Conservation (phyloP, 1,140 invertebrate genomes). For the Bombus huntii region DNA sequence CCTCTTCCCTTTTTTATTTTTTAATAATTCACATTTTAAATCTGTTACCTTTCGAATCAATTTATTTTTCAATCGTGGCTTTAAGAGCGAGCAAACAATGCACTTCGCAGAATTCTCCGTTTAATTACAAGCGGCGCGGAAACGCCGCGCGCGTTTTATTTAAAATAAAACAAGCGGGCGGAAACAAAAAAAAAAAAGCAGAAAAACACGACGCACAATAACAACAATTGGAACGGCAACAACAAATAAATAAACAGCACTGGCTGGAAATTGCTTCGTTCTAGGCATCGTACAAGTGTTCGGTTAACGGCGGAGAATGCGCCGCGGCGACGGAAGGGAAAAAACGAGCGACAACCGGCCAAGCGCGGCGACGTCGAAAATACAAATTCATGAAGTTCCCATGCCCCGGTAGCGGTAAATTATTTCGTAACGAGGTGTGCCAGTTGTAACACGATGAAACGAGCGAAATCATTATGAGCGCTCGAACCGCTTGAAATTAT, state of each 20-base stretch:
- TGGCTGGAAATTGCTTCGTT: constrained; percentile 18
- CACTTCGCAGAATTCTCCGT: constrained; percentile 25
- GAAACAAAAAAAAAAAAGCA: neutral
- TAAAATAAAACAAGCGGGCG: constrained; percentile 4
- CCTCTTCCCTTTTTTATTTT: neutral
- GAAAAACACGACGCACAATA: neutral
- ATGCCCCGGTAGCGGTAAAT: neutral
- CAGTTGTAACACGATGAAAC: constrained; percentile 29
- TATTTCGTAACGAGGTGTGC: constrained; percentile 31
- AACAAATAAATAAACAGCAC: constrained; percentile 10
- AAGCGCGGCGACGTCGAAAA: constrained; percentile 7
- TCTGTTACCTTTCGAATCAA: constrained; percentile 38
- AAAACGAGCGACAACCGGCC: neutral
- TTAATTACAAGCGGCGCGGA: constrained; percentile 39
- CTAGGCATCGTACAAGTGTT: neutral
- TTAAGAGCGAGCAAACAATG: constrained; percentile 24
- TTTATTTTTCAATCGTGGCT: constrained; percentile 43
- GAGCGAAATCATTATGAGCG: constrained; percentile 38
- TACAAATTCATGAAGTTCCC: constrained; percentile 35
- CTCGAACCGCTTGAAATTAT: constrained; percentile 25
- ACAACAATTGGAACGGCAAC: neutral
- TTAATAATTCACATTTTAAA: constrained; percentile 26
- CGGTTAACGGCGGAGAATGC: neutral
- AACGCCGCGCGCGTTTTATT: constrained; percentile 17
- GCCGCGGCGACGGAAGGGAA: neutral